phyloP scores from a whole-genome alignment of 2,113 vertebrate species.

The Chaetorhynchus papuensis region DNA sequence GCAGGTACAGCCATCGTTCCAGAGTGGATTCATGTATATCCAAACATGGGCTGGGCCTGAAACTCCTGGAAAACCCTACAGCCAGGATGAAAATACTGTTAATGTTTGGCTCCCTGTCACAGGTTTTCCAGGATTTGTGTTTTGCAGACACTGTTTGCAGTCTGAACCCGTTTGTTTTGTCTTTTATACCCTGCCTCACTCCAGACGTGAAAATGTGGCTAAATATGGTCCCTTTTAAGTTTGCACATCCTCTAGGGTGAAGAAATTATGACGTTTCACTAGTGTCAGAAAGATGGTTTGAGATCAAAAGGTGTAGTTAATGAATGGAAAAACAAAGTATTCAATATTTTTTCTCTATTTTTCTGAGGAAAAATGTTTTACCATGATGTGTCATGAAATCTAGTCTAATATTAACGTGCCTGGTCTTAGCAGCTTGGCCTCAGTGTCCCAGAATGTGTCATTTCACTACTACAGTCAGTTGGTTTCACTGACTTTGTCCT shows the following conservation, averaged over 20 bases:
- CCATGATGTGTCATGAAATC: neutral
- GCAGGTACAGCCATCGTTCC: slow-evolving; percentile 51
- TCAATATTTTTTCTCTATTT: neutral
- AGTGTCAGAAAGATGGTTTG: neutral
- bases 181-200: neutral
- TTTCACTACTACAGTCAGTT: neutral
- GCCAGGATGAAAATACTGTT: neutral
- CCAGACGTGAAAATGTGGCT: neutral
- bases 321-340: neutral
- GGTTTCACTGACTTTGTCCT: neutral
- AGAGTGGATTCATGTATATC: rapidly evolving
- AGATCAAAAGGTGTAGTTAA: neutral
- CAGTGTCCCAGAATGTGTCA: neutral
- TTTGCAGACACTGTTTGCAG: neutral
- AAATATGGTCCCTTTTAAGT: neutral
- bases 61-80: neutral
- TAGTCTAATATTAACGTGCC: rapidly evolving
- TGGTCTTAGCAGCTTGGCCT: neutral
- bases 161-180: neutral
- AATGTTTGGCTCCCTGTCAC: neutral
- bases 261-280: neutral
- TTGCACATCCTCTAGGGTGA: neutral
- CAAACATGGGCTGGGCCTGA: neutral
- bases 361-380: neutral
- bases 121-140: neutral